Conservation (phyloP, 2,113 vertebrate genomes). For the Cephalopterus ornatus region DNA sequence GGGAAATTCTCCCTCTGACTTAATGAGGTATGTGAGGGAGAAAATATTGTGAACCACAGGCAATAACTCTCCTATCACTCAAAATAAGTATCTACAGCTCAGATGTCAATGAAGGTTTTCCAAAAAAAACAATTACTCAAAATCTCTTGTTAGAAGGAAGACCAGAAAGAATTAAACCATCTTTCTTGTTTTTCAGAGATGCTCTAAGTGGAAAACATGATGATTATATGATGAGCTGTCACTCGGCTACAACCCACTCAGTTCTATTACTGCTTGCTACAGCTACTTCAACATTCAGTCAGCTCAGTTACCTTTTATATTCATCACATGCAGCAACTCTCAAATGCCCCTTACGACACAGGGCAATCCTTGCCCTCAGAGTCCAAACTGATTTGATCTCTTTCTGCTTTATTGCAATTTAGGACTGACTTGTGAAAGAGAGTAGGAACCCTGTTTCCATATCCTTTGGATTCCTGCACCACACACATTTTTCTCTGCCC, state of each 20-base stretch:
- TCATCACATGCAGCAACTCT: not conserved
- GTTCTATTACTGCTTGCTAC: constrained; percentile 62
- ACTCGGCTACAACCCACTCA: constrained; percentile 50
- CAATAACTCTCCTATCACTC: not conserved
- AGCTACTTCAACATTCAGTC: constrained; percentile 42
- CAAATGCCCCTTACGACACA: not conserved
- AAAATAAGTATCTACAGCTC: not conserved
- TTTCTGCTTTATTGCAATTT: not conserved
- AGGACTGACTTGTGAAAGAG: not conserved
- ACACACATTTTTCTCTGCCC: not conserved
- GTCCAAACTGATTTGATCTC: not conserved
- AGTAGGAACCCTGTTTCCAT: not conserved
- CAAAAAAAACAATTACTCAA: not conserved
- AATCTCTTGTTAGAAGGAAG: constrained; percentile 3
- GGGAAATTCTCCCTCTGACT: not conserved
- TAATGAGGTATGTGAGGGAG: not conserved
- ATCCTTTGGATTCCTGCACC: not conserved
- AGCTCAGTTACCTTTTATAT: not conserved
- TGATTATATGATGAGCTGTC: constrained; percentile 60
- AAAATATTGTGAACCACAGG: not conserved
- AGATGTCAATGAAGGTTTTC: not conserved
- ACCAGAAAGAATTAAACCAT: constrained; percentile 5
- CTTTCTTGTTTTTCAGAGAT: constrained; percentile 41
- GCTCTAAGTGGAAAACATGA: constrained; percentile 46
- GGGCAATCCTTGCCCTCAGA: not conserved